These are phyloP conservation scores for Agrotis ipsilon DNA, from an alignment of 2,888 invertebrate species.

Conservation along the genomic window DNA sequence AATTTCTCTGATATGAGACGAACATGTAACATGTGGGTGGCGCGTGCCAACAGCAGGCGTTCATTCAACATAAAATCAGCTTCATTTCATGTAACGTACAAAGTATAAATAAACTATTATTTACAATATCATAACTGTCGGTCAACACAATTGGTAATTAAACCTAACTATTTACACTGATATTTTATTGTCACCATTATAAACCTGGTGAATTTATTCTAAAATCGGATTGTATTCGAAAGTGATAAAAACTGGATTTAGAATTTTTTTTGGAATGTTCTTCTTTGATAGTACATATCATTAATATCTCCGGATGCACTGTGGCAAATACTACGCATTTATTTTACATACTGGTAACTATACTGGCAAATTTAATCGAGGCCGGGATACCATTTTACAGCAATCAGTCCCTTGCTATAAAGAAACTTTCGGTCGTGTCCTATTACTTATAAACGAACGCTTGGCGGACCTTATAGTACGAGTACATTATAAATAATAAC, in stretches of 20 bases:
- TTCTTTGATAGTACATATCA: constrained; percentile 34
- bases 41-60: constrained; percentile 59
- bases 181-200: constrained; percentile 90
- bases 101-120: constrained; percentile 78
- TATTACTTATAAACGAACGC: constrained; percentile 60
- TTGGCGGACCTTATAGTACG: constrained; percentile 25
- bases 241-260: constrained; percentile 51
- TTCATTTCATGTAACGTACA: constrained; percentile 64
- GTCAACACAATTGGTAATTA: constrained; percentile 76
- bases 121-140: constrained; percentile 74
- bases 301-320: constrained; percentile 13
- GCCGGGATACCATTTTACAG: constrained; percentile 49
- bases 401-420: constrained; percentile 21
- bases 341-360: constrained; percentile 38
- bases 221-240: constrained; percentile 46
- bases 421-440: constrained; percentile 39
- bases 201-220: constrained; percentile 82
- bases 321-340: constrained; percentile 43
- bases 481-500: constrained; percentile 44
- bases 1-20: constrained; percentile 81
- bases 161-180: constrained; percentile 88
- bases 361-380: constrained; percentile 38
- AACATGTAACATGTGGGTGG: constrained; percentile 64
- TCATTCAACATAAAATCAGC: constrained; percentile 64
- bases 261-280: constrained; percentile 31